Evolutionary conservation across 2,797 vertebrate genomes (phyloP), one percentile per base, ranked within the genome.

Genomic region (Paguma larvata): DNA sequence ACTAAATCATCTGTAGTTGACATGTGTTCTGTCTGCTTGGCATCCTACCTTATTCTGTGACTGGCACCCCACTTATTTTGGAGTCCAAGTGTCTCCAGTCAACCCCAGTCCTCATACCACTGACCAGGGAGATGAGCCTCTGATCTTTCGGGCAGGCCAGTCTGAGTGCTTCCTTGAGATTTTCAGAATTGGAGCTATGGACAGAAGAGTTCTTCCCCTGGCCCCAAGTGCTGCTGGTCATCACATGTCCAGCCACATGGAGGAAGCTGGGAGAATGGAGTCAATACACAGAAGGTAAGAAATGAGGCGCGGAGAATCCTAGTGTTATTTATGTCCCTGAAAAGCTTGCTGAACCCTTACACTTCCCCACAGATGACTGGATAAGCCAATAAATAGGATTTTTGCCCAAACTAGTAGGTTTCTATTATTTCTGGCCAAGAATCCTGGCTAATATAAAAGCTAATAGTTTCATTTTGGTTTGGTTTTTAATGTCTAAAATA

Each of bases 401-500:
- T 92, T 90, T 67, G 41, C 41, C n/a, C 48, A 85, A 38, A 44
- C 32, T 56, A 41, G 6, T 56, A 73, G 51, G 44, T 51, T 84
- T 68, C 80, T 88, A 15, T 80, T 62, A 62, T 72, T 94, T 82
- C 62, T 78, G 87, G 34, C n/a, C 16, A 82, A 70, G 51, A 77
- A 7, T 59, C 30, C 27, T 89, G 21, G 27, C 19, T 85, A 56
- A 91, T 51, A 87, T 9, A 87, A 32, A 86, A 48, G 9, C 11
- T 27, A 21, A 70, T n/a, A 82, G n/a, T 67, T 65, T 80, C n/a
- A 19, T 59, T 88, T 44, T 23, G 41, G 13, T 67, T 89, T 92
- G 13, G 15, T 41, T 95, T 82, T 85, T 68, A 95, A 77, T 48
- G 34, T 85, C 78, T 88, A 93, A 94, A 75, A 63, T 44, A 59